These are phyloP conservation scores for Ecliptopera silaceata DNA, from an alignment of 2,888 invertebrate species.

Conservation along the genomic window DNA sequence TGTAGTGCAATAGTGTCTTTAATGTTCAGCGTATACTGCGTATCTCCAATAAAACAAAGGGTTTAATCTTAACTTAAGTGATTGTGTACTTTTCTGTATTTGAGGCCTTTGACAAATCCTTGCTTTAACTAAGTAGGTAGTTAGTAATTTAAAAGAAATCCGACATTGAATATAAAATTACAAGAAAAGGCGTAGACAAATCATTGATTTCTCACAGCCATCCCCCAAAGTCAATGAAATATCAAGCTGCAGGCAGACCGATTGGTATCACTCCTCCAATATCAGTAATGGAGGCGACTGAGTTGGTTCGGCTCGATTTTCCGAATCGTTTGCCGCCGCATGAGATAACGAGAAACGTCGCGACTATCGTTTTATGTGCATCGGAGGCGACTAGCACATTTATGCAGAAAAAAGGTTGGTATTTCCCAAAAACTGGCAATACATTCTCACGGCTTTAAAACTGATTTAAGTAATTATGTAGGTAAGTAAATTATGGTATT, in stretches of 20 bases:
- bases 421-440: neutral
- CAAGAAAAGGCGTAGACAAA: too few relatives aligned
- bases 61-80: too few relatives aligned
- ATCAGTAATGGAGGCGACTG: conserved; percentile 75
- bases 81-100: too few relatives aligned
- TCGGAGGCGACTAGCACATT: conserved; percentile 16
- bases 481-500: too few relatives aligned
- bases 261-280: conserved; percentile 60
- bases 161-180: too few relatives aligned
- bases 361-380: conserved; percentile 67
- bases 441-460: neutral
- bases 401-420: neutral
- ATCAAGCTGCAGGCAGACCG: conserved; percentile 20
- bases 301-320: conserved; percentile 76
- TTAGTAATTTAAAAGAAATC: too few relatives aligned
- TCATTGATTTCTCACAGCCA: neutral
- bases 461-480: neutral
- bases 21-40: too few relatives aligned
- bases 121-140: too few relatives aligned
- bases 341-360: conserved; percentile 72
- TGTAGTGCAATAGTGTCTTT: too few relatives aligned
- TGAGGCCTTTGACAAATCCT: too few relatives aligned
- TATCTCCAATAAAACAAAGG: too few relatives aligned
- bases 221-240: conserved; percentile 15
- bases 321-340: conserved; percentile 73